Evolutionary conservation across 2,797 vertebrate species (phyloP).

Genomic region (Chaetodon trifasciatus): DNA sequence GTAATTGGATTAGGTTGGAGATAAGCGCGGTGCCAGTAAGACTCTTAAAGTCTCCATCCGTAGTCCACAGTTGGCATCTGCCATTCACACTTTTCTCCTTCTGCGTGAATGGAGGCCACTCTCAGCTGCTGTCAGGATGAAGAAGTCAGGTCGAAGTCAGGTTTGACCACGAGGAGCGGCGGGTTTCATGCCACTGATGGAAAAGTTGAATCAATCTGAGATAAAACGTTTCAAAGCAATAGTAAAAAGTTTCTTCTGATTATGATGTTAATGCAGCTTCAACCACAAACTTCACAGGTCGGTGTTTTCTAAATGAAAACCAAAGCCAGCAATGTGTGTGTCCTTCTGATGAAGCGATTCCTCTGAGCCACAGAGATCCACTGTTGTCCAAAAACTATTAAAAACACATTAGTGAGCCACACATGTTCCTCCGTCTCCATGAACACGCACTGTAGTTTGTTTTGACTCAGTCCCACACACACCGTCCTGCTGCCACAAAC

Average conservation of each 20-base stretch:
- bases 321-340: too few species aligned
- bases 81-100: constrained; percentile 29
- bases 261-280: too few species aligned
- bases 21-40: constrained; percentile 75
- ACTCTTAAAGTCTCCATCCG: constrained; percentile 73
- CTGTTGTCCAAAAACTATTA: too few species aligned
- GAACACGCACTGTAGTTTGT: too few species aligned
- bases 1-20: constrained; percentile 77
- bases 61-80: constrained; percentile 19
- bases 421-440: too few species aligned
- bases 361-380: too few species aligned
- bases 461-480: background rate
- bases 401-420: too few species aligned
- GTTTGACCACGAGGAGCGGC: background rate
- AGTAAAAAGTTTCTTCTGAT: too few species aligned
- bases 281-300: too few species aligned
- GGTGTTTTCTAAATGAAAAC: too few species aligned
- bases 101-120: background rate
- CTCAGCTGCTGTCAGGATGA: background rate
- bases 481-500: background rate
- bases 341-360: too few species aligned
- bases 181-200: background rate
- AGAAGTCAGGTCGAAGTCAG: background rate
- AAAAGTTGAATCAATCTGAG: background rate
- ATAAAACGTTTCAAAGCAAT: too few species aligned